Conservation (phyloP, 1,140 invertebrate genomes). For the Chrysomallon squamiferum region DNA sequence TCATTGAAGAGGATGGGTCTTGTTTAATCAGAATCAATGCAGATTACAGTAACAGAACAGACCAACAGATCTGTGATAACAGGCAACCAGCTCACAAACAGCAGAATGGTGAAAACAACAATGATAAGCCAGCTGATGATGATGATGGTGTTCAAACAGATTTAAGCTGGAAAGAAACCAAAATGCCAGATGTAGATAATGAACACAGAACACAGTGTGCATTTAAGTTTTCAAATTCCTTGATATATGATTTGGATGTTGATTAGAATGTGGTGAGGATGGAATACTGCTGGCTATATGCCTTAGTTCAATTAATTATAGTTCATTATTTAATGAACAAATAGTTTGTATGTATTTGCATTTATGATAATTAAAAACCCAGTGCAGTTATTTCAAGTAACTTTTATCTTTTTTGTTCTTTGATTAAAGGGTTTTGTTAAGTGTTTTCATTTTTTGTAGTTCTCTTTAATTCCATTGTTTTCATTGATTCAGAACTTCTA, state of each 20-base stretch:
- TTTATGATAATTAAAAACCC: too few relatives aligned
- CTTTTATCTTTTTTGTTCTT: too few relatives aligned
- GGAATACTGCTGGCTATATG: too few relatives aligned
- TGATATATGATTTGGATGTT: slow-evolving; percentile 51
- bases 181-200: slow-evolving; percentile 8
- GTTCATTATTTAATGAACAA: too few relatives aligned
- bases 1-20: neutral
- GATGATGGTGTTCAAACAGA: slow-evolving; percentile 31
- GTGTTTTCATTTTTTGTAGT: too few relatives aligned
- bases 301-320: too few relatives aligned
- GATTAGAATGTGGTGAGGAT: slow-evolving; percentile 21
- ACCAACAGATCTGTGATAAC: slow-evolving; percentile 6
- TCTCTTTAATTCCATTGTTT: too few relatives aligned
- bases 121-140: too few relatives aligned
- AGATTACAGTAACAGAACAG: neutral
- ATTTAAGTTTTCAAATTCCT: slow-evolving; percentile 49
- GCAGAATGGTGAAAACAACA: neutral
- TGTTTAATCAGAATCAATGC: neutral
- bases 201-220: slow-evolving; percentile 52
- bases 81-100: neutral
- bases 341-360: too few relatives aligned
- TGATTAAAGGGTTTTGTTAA: too few relatives aligned
- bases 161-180: slow-evolving; percentile 37
- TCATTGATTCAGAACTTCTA: too few relatives aligned
- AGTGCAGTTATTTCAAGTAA: too few relatives aligned